Evolutionary conservation across 2,888 invertebrate genomes (phyloP).

Genomic region (Choristoneura rosaceana): DNA sequence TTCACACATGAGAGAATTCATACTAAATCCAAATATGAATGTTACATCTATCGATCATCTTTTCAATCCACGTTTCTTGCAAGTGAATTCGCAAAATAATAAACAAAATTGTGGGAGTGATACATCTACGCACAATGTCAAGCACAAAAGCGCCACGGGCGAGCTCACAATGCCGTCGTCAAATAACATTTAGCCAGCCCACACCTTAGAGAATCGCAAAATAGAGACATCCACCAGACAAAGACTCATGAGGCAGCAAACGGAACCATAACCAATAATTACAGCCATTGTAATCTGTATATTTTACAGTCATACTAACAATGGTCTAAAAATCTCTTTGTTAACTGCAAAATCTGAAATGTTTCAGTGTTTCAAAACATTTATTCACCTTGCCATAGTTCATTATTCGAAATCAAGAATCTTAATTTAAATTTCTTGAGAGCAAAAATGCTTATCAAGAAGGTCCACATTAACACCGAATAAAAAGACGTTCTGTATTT

Average conservation of each 20-base stretch:
- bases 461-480: background rate
- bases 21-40: slow-evolving; percentile 55
- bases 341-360: slow-evolving; percentile 61
- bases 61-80: slow-evolving; percentile 63
- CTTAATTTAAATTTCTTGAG: slow-evolving; percentile 4
- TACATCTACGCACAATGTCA: slow-evolving; percentile 68
- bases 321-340: slow-evolving; percentile 58
- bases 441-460: slow-evolving; percentile 4
- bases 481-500: slow-evolving; percentile 12
- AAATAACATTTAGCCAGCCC: slow-evolving; percentile 85
- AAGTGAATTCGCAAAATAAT: slow-evolving; percentile 71
- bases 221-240: slow-evolving; percentile 78
- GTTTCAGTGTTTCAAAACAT: slow-evolving; percentile 9
- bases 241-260: slow-evolving; percentile 71
- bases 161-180: slow-evolving; percentile 81
- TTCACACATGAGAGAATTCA: slow-evolving; percentile 71
- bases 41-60: slow-evolving; percentile 75
- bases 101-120: slow-evolving; percentile 83
- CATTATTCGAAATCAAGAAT: background rate
- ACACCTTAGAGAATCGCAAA: slow-evolving; percentile 84
- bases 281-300: slow-evolving; percentile 76
- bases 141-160: slow-evolving; percentile 76
- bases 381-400: background rate
- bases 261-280: slow-evolving; percentile 81
- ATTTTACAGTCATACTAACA: slow-evolving; percentile 71